These are phyloP conservation scores for Cephalopterus ornatus DNA, from an alignment of 2,113 vertebrate species.

Conservation along the genomic window DNA sequence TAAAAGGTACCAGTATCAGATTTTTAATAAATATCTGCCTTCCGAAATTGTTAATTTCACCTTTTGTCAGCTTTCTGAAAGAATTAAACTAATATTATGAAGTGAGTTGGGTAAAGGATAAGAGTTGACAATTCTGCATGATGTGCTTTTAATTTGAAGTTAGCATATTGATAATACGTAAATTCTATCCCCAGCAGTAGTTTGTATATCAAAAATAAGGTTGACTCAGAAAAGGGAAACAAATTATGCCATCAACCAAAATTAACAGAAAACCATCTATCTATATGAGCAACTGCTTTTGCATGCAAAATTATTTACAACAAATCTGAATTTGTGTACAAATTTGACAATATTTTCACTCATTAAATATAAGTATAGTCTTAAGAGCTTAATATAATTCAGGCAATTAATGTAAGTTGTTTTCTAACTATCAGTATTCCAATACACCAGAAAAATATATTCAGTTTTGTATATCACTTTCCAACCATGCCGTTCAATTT, in stretches of 20 bases:
- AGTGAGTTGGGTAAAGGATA: accelerated
- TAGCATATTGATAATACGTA: background rate
- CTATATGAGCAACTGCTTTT: background rate
- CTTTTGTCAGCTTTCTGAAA: background rate
- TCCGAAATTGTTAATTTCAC: background rate
- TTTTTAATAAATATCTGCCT: background rate
- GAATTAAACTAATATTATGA: background rate
- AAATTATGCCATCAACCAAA: background rate
- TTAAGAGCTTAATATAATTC: background rate
- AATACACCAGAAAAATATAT: background rate
- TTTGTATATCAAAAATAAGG: background rate
- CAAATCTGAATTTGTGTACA: background rate
- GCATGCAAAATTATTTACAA: background rate
- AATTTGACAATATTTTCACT: background rate
- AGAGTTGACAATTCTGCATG: background rate
- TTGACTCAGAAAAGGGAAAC: background rate
- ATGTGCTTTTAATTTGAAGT: background rate
- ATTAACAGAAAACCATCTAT: background rate
- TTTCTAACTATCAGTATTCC: background rate
- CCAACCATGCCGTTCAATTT: background rate
- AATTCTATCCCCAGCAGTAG: background rate
- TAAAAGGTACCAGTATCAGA: background rate
- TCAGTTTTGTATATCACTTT: background rate
- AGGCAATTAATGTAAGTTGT: background rate
- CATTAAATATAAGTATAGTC: background rate